Evolutionary conservation across 2,888 invertebrate species (phyloP).

Genomic region (Latheticus oryzae): DNA sequence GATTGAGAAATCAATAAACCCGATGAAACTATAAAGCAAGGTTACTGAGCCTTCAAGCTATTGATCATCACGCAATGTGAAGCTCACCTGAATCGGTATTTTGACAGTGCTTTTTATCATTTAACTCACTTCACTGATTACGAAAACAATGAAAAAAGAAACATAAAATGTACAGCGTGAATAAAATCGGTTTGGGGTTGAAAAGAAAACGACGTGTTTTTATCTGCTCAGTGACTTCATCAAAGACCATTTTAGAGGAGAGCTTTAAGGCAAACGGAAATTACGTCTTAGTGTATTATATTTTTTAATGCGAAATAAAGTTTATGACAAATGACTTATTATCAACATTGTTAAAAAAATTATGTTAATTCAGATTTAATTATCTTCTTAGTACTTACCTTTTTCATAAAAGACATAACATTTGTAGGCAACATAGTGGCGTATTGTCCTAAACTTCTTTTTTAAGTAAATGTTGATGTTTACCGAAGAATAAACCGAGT

Average conservation of each 20-base stretch:
- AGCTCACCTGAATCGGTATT: constrained; percentile 38
- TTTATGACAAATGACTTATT: too few relatives aligned
- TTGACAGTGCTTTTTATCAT: constrained; percentile 37
- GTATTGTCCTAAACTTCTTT: constrained; percentile 45
- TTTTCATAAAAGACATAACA: constrained; percentile 93
- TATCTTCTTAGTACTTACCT: constrained; percentile 85
- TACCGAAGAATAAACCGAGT: constrained; percentile 39
- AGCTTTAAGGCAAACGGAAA: constrained; percentile 6
- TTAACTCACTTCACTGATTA: constrained; percentile 38
- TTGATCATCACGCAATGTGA: constrained; percentile 42
- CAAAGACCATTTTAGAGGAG: constrained; percentile 13
- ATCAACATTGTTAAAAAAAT: too few relatives aligned
- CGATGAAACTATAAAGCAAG: constrained; percentile 39
- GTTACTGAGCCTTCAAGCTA: constrained; percentile 36
- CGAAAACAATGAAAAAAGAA: constrained; percentile 35
- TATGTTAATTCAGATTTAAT: too few relatives aligned
- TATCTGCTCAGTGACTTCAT: constrained; percentile 33
- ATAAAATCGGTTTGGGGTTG: constrained; percentile 14
- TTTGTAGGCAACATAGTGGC: constrained; percentile 88
- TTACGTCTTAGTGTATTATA: background rate
- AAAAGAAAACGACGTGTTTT: constrained; percentile 29
- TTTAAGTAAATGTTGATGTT: constrained; percentile 28
- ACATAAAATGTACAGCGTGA: constrained; percentile 23
- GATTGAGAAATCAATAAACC: constrained; percentile 42
- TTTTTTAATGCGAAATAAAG: constrained; percentile 12